Evolutionary conservation across 2,888 invertebrate species (phyloP).

Genomic region (Galeruca laticollis): DNA sequence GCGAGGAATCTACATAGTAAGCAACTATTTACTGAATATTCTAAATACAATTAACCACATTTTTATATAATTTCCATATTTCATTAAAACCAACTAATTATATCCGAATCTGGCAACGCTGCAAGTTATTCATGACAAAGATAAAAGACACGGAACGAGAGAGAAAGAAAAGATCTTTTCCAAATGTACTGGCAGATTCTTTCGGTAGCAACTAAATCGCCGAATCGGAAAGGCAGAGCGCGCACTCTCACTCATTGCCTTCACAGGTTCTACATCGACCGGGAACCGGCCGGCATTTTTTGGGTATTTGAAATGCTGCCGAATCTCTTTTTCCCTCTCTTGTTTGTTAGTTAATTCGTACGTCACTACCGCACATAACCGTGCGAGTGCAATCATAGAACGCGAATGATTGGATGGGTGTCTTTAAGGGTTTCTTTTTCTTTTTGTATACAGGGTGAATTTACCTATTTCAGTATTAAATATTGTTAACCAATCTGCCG

Average conservation of each 20-base stretch:
- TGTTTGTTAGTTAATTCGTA: conserved; percentile 15
- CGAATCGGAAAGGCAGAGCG: conserved; percentile 32
- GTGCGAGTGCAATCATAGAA: conserved; percentile 29
- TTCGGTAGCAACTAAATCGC: conserved; percentile 41
- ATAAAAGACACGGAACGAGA: conserved; percentile 29
- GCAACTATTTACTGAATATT: no score
- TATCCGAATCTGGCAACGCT: conserved; percentile 5
- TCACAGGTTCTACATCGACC: conserved; percentile 3
- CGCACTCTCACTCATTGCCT: conserved; percentile 22
- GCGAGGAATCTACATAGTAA: no score
- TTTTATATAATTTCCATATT: not conserved
- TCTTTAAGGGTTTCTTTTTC: conserved; percentile 22
- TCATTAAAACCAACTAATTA: not conserved
- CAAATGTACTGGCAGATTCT: conserved; percentile 37
- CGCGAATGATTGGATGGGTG: conserved; percentile 23
- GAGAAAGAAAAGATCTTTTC: conserved; percentile 30
- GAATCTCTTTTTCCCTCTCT: conserved; percentile 29
- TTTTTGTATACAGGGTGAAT: conserved; percentile 8
- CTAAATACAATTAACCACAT: not conserved
- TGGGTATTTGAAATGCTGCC: conserved; percentile 26
- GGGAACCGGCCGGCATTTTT: conserved; percentile 33
- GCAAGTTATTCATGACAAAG: conserved; percentile 5
- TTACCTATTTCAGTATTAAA: no score
- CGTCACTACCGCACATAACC: conserved; percentile 30
- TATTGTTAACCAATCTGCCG: no score